Conservation (phyloP, 1,140 invertebrate genomes). For the Atta cephalotes region DNA sequence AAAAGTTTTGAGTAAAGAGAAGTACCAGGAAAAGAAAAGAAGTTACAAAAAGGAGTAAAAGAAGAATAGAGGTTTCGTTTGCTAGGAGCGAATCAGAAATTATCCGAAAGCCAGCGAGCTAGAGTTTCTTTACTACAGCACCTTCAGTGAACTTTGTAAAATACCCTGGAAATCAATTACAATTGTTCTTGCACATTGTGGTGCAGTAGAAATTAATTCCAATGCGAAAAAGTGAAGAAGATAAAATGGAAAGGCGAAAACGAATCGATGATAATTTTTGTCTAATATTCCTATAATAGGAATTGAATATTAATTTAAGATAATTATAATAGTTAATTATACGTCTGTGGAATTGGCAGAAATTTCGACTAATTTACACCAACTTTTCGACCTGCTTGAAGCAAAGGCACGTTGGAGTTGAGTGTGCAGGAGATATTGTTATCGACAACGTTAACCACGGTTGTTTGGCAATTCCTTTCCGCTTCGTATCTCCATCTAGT, state of each 20-base stretch:
- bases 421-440: constrained; percentile 43
- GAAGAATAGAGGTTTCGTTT: constrained; percentile 43
- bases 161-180: constrained; percentile 69
- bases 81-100: constrained; percentile 59
- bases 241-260: constrained; percentile 23
- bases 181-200: neutral
- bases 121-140: constrained; percentile 76
- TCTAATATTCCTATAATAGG: constrained; percentile 51
- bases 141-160: constrained; percentile 79
- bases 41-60: neutral
- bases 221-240: neutral
- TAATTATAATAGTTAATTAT: constrained; percentile 70
- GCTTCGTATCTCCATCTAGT: constrained; percentile 37
- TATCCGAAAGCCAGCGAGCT: constrained; percentile 68
- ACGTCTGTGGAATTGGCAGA: constrained; percentile 23
- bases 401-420: neutral
- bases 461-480: constrained; percentile 27
- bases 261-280: constrained; percentile 45
- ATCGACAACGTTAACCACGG: constrained; percentile 43
- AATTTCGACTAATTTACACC: constrained; percentile 36
- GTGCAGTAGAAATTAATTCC: constrained; percentile 11
- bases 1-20: constrained; percentile 64
- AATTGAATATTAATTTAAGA: constrained; percentile 6
- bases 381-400: constrained; percentile 49
- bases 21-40: constrained; percentile 23